Evolutionary conservation across 2,113 vertebrate genomes (phyloP), one percentile per base, ranked within the genome.

Genomic region (Centropus unirufus): DNA sequence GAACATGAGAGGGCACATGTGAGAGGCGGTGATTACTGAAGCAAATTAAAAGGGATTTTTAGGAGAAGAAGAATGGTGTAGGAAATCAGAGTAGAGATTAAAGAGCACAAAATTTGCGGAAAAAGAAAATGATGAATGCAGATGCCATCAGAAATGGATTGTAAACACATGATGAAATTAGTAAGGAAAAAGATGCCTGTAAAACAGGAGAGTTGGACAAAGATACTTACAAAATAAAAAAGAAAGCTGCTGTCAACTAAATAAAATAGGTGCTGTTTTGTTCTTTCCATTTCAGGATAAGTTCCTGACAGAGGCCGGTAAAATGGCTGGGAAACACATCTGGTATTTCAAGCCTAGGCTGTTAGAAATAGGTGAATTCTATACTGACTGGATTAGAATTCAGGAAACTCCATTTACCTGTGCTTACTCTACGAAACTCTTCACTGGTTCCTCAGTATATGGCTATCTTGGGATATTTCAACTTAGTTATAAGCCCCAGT

Each of bases 1-100:
- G 51, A 93, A 30, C 0, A 0, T 36, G 42, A 83, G 36, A 88
- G 55, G n/a, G 42, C 73, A n/a, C 10, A 0, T 62, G 58, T 54
- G 46, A 92, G 72, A 90, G 20, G 14, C 55, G 55, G 63, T 47
- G 59, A 79, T 79, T 91, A 79, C 58, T 62, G 63, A 88, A 70
- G 76, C 44, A 95, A 92, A 84, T 55, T 89, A 63, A 92, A 78
- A 63, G 7, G 24, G 7, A 52, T 62, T 92, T 93, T 93, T 86
- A 58, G 17, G 66, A 87, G 58, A 64, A 76, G 58, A 59, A 75
- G 7, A 67, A 47, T 22, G 8, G 42, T 83, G 58, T 4, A 30
- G 30, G 36, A 87, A 92, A 73, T 82, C 57, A 82, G 14, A 87
- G 12, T 12, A 62, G 80, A 84, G 47, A 82, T 57, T 64, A 91